phyloP scores from a whole-genome alignment of 2,888 invertebrate species.

The Melanchra persicariae region DNA sequence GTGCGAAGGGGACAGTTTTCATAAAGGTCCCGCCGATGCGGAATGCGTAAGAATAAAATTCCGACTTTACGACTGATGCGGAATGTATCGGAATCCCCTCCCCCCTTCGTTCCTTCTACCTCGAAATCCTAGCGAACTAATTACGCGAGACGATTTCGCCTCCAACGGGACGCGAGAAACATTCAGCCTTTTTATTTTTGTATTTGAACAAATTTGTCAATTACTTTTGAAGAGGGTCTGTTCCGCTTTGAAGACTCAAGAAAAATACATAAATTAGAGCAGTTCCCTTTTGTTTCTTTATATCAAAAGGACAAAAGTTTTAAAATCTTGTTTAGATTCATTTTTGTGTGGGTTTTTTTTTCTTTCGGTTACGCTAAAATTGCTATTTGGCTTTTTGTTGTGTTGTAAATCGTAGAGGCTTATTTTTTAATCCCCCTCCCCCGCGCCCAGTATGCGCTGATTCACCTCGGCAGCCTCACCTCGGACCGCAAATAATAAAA shows the following conservation, averaged over 20 bases:
- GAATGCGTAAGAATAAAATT: slow-evolving; percentile 78
- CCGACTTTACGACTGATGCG: slow-evolving; percentile 76
- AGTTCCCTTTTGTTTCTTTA: slow-evolving; percentile 81
- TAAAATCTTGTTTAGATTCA: slow-evolving; percentile 82
- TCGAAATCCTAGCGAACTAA: slow-evolving; percentile 78
- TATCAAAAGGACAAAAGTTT: slow-evolving; percentile 81
- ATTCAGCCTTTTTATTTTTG: slow-evolving; percentile 74
- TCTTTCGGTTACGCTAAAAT: slow-evolving; percentile 66
- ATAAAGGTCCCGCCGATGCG: slow-evolving; percentile 74
- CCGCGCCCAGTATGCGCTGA: slow-evolving; percentile 54
- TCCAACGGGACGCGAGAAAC: slow-evolving; percentile 65
- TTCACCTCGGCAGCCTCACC: slow-evolving; percentile 70
- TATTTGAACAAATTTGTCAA: slow-evolving; percentile 84
- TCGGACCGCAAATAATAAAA: slow-evolving; percentile 83
- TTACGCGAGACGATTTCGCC: slow-evolving; percentile 77
- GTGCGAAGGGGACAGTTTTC: slow-evolving; percentile 79
- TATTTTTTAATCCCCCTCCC: slow-evolving; percentile 62
- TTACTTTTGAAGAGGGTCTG: slow-evolving; percentile 80
- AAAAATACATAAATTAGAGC: slow-evolving; percentile 82
- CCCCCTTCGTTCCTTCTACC: slow-evolving; percentile 30
- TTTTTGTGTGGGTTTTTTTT: slow-evolving; percentile 76
- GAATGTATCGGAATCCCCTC: slow-evolving; percentile 74
- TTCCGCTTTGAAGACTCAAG: slow-evolving; percentile 72
- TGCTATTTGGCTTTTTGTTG: slow-evolving; percentile 68
- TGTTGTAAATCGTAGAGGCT: slow-evolving; percentile 66